These are phyloP conservation scores for Anoplophora glabripennis DNA, from an alignment of 1,140 invertebrate genomes.

Conservation along the genomic window DNA sequence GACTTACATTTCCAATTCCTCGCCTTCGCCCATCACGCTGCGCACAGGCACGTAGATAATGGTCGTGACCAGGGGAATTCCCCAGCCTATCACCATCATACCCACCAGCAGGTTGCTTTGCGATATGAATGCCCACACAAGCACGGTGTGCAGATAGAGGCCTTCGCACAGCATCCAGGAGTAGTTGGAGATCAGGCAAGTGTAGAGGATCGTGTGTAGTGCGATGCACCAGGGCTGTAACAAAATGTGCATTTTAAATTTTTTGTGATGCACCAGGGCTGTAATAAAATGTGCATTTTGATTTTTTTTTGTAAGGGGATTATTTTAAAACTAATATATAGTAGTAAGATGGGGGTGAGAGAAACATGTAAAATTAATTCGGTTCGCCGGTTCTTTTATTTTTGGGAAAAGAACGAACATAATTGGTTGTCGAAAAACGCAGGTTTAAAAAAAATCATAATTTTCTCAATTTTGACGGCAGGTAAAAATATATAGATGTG, in stretches of 20 bases:
- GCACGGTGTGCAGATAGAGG: constrained; percentile 87
- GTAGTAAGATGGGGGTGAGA: too few species aligned
- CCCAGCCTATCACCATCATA: constrained; percentile 84
- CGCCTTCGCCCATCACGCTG: constrained; percentile 50
- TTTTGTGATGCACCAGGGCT: too few species aligned
- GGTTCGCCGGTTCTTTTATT: too few species aligned
- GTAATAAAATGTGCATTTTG: too few species aligned
- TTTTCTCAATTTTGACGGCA: too few species aligned
- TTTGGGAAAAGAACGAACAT: too few species aligned
- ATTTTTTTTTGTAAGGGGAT: too few species aligned
- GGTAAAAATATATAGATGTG: too few species aligned
- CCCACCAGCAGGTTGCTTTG: constrained; percentile 80
- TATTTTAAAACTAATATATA: too few species aligned
- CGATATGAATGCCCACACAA: constrained; percentile 87
- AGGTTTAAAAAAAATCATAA: too few species aligned
- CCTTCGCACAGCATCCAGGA: constrained; percentile 95
- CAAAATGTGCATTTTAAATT: constrained; percentile 5
- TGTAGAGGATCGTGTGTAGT: constrained; percentile 82
- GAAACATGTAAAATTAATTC: too few species aligned
- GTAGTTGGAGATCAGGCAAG: constrained; percentile 89
- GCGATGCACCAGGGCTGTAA: constrained; percentile 74
- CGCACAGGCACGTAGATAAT: constrained; percentile 65
- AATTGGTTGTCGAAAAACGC: too few species aligned
- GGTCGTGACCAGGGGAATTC: constrained; percentile 69
- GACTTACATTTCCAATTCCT: constrained; percentile 34